Evolutionary conservation across 2,113 vertebrate species (phyloP).

Genomic region (Grammomys dolichurus): DNA sequence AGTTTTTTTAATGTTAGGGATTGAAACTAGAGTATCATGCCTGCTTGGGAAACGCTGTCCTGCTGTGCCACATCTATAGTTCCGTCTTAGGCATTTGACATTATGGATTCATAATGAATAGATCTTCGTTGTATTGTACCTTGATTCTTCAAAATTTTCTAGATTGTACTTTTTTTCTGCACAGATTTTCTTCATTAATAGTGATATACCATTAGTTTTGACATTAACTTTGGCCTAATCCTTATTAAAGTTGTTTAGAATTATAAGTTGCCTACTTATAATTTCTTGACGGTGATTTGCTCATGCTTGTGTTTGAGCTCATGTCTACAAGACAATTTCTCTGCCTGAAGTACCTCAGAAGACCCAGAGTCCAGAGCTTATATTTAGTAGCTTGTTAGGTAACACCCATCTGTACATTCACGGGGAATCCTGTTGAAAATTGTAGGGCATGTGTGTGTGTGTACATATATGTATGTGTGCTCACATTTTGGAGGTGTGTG

Average conservation of each 20-base stretch:
- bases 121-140: not conserved
- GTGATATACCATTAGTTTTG: not conserved
- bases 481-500: not conserved
- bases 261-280: not conserved
- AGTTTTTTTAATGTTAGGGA: not conserved
- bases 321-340: not conserved
- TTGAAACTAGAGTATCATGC: not conserved
- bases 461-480: too few relatives aligned
- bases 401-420: not conserved
- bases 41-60: not conserved
- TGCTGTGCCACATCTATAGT: not conserved
- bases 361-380: not conserved
- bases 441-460: not conserved
- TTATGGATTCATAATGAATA: not conserved
- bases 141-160: not conserved
- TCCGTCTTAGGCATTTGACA: not conserved
- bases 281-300: not conserved
- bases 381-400: not conserved
- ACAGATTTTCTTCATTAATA: not conserved
- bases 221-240: not conserved
- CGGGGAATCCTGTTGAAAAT: not conserved
- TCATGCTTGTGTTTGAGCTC: constrained; percentile 2
- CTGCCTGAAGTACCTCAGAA: not conserved
- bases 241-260: not conserved
- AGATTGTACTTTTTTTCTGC: constrained; percentile 9